Evolutionary conservation across 2,888 invertebrate genomes (phyloP).

Genomic region (Dorcus hopei): DNA sequence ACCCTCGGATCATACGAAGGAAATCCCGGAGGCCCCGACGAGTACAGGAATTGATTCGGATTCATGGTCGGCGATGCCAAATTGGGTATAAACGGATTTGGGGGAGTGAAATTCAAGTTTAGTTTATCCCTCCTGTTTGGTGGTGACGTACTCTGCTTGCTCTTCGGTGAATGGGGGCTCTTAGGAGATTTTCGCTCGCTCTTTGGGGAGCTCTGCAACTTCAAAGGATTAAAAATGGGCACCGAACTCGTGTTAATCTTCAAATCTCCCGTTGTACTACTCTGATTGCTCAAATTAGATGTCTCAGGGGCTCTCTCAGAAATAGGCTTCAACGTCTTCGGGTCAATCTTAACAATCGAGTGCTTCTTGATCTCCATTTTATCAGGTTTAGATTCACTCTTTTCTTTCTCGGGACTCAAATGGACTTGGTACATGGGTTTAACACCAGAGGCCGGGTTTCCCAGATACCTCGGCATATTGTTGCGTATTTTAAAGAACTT

Average conservation of each 20-base stretch:
- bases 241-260: slow-evolving; percentile 50
- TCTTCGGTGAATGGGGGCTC: slow-evolving; percentile 44
- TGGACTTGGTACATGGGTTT: slow-evolving; percentile 58
- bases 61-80: slow-evolving; percentile 44
- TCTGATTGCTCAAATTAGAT: slow-evolving; percentile 36
- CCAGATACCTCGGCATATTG: slow-evolving; percentile 55
- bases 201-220: slow-evolving; percentile 43
- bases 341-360: slow-evolving; percentile 55
- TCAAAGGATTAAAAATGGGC: slow-evolving; percentile 48
- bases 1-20: slow-evolving; percentile 46
- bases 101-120: slow-evolving; percentile 45
- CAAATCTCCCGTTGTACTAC: slow-evolving; percentile 22
- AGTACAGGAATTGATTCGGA: slow-evolving; percentile 46
- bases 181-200: slow-evolving; percentile 43
- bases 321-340: slow-evolving; percentile 57
- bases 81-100: slow-evolving; percentile 49
- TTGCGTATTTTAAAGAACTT: slow-evolving; percentile 59
- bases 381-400: slow-evolving; percentile 18
- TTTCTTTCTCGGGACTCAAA: slow-evolving; percentile 41
- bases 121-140: slow-evolving; percentile 34
- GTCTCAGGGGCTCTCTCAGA: slow-evolving; percentile 45
- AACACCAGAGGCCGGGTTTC: slow-evolving; percentile 59
- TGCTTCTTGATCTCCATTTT: slow-evolving; percentile 46
- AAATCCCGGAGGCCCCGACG: slow-evolving; percentile 39
- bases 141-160: slow-evolving; percentile 26